phyloP scores from a whole-genome alignment of 2,113 vertebrate species.

The Mystacornis crossleyi region DNA sequence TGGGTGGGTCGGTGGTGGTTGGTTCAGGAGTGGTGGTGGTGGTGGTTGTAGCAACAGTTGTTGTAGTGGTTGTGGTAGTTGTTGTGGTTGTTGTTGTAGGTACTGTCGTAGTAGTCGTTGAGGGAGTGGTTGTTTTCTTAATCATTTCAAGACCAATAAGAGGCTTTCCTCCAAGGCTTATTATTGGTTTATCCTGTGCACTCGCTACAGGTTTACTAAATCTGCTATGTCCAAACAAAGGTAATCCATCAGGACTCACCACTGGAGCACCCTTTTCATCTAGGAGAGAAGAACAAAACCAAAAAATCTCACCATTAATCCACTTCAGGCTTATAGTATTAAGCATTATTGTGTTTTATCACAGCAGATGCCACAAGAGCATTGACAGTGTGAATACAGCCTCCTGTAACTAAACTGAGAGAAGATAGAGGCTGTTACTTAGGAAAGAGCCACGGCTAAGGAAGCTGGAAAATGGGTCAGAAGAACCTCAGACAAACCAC shows the following conservation, averaged over 20 bases:
- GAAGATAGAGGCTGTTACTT: neutral
- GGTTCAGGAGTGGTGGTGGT: constrained; percentile 76
- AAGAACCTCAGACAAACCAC: neutral
- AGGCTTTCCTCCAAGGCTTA: constrained; percentile 93
- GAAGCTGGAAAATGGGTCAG: neutral
- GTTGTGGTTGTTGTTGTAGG: constrained; percentile 71
- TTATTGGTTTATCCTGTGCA: constrained; percentile 89
- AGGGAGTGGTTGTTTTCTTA: constrained; percentile 76
- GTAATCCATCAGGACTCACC: constrained; percentile 90
- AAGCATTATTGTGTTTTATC: neutral
- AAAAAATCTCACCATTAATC: neutral
- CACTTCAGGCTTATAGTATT: neutral
- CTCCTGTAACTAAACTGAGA: neutral
- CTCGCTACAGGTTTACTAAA: constrained; percentile 89
- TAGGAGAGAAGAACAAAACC: constrained; percentile 53
- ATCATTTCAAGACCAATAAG: constrained; percentile 87
- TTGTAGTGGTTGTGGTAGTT: constrained; percentile 67
- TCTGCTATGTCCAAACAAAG: constrained; percentile 91
- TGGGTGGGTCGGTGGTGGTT: constrained; percentile 75
- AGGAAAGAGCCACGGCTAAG: neutral
- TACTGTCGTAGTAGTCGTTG: constrained; percentile 56
- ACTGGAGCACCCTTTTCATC: constrained; percentile 91
- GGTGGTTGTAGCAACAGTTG: constrained; percentile 61
- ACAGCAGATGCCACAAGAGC: neutral
- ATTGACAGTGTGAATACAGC: neutral